These are phyloP conservation scores for Synanthedon andrenaeformis DNA, from an alignment of 2,888 invertebrate species.

Conservation along the genomic window DNA sequence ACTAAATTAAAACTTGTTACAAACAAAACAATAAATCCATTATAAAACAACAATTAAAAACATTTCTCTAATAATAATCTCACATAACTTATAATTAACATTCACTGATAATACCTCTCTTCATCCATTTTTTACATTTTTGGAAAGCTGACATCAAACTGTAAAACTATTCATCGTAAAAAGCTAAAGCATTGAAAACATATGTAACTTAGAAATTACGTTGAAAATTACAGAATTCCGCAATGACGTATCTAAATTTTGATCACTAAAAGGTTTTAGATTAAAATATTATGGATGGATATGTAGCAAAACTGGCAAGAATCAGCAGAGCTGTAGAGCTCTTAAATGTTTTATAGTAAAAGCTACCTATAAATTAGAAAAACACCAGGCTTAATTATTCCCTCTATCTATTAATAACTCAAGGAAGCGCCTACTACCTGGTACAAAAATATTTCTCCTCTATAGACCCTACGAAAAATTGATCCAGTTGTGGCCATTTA, in stretches of 20 bases:
- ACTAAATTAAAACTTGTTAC: constrained; percentile 28
- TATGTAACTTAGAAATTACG: constrained; percentile 58
- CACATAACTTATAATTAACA: constrained; percentile 48
- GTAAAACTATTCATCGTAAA: constrained; percentile 58
- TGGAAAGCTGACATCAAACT: constrained; percentile 67
- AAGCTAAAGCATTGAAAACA: constrained; percentile 55
- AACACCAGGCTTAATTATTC: constrained; percentile 53
- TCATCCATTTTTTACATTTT: constrained; percentile 24
- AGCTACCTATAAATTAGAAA: constrained; percentile 52
- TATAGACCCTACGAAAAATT: constrained; percentile 60
- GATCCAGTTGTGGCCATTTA: constrained; percentile 36
- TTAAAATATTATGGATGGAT: constrained; percentile 58
- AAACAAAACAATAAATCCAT: constrained; percentile 26
- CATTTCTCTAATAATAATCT: constrained; percentile 31
- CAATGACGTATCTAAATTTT: constrained; percentile 46
- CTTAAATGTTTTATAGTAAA: constrained; percentile 35
- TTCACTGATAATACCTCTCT: constrained; percentile 49
- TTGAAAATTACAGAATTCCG: constrained; percentile 31
- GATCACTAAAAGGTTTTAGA: constrained; percentile 43
- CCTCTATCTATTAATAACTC: constrained; percentile 50
- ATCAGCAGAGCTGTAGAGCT: constrained; percentile 37
- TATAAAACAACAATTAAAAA: constrained; percentile 21
- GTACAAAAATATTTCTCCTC: constrained; percentile 55
- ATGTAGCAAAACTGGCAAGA: constrained; percentile 61
- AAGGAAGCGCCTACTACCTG: constrained; percentile 61